A percentile compares a stretch with the other conserved stretches of the same genome.
phyloP scores from a whole-genome alignment of 2,797 vertebrate genomes.

The Mycteria americana region DNA sequence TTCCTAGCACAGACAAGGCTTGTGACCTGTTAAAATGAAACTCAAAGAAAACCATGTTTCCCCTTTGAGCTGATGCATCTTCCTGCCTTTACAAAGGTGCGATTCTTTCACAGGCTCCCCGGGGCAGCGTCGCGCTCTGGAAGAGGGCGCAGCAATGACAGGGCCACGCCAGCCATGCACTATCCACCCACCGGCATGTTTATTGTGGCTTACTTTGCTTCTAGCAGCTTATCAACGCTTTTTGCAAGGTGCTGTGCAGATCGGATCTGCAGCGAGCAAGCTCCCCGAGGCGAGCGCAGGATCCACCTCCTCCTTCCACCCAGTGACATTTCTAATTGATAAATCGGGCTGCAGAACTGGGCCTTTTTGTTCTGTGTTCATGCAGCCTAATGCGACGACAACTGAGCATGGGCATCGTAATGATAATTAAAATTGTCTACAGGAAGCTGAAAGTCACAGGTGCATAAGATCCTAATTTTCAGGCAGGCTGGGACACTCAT shows the following conservation, averaged over 20 bases:
- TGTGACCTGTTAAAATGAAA: constrained; percentile 44
- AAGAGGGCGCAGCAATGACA: not conserved
- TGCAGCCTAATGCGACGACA: not conserved
- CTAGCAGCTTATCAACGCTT: not conserved
- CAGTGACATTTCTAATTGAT: not conserved
- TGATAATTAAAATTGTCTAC: not conserved
- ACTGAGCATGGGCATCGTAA: accelerated
- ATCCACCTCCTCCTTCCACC: not conserved
- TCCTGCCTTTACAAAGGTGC: not conserved
- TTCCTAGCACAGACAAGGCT: not conserved
- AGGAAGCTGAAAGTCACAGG: not conserved
- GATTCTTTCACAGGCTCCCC: not conserved
- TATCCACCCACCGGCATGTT: not conserved
- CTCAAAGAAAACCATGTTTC: not conserved
- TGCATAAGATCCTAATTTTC: not conserved
- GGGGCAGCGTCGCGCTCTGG: accelerated
- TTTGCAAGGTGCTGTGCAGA: not conserved
- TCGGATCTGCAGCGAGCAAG: not conserved
- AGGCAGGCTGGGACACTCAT: not conserved
- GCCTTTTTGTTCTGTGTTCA: not conserved
- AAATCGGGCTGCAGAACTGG: not conserved
- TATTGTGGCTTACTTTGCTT: constrained; percentile 10
- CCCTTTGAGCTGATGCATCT: not conserved
- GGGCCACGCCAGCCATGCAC: not conserved
- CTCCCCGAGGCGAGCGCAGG: not conserved